A percentile compares a stretch with the other conserved stretches of the same genome.
These are phyloP conservation scores for Drosophila sordidula DNA, from an alignment of 2,888 invertebrate species.

Conservation along the genomic window DNA sequence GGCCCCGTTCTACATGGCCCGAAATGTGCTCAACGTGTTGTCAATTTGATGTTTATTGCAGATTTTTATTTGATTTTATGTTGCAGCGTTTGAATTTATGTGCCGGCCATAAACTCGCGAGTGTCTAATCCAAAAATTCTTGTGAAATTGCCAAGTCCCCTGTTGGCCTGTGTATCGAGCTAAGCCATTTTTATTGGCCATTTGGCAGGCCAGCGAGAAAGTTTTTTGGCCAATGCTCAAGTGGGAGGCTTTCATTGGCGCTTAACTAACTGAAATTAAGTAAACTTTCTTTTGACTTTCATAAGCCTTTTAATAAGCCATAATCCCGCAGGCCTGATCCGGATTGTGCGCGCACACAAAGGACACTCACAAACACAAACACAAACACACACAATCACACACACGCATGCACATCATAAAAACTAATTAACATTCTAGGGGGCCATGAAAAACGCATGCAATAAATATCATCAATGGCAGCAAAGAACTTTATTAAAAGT, in stretches of 20 bases:
- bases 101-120: constrained; percentile 62
- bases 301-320: constrained; percentile 80
- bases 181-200: constrained; percentile 71
- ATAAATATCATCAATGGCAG: constrained; percentile 77
- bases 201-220: constrained; percentile 60
- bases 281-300: constrained; percentile 80
- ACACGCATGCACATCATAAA: constrained; percentile 64
- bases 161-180: constrained; percentile 35
- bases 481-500: constrained; percentile 77
- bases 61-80: constrained; percentile 77
- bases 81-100: constrained; percentile 72
- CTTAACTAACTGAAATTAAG: constrained; percentile 80
- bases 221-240: constrained; percentile 74
- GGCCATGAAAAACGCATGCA: constrained; percentile 62
- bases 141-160: constrained; percentile 67
- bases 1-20: neutral
- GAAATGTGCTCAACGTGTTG: constrained; percentile 59
- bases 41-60: constrained; percentile 77
- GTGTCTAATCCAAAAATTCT: constrained; percentile 69
- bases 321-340: constrained; percentile 73
- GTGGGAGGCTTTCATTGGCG: constrained; percentile 77
- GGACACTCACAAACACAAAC: constrained; percentile 20
- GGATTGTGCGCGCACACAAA: constrained; percentile 44
- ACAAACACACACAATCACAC: constrained; percentile 17
- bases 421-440: constrained; percentile 74